Evolutionary conservation across 2,888 invertebrate genomes (phyloP).

Genomic region (Coremacera marginata): DNA sequence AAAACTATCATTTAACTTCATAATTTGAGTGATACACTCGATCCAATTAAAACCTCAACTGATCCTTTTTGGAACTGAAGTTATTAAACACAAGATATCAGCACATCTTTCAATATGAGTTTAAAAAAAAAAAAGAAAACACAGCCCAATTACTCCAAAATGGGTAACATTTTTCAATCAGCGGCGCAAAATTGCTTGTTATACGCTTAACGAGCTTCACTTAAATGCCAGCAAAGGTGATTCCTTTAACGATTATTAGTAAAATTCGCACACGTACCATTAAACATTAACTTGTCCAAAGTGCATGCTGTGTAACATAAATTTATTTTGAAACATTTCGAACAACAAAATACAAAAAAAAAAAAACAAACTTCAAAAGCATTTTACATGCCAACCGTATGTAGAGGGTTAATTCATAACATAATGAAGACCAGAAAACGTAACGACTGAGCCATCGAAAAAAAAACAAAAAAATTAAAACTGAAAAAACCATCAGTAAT

Average conservation of each 20-base stretch:
- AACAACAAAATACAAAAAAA: neutral
- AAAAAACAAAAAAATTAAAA: neutral
- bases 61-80: too few species aligned
- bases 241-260: slow-evolving; percentile 34
- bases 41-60: too few species aligned
- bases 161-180: slow-evolving; percentile 20
- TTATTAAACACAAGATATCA: too few species aligned
- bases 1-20: too few species aligned
- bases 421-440: neutral
- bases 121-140: neutral
- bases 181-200: slow-evolving; percentile 20
- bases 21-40: too few species aligned
- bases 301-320: slow-evolving; percentile 33
- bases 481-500: slow-evolving; percentile 8
- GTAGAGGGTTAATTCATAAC: neutral
- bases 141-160: neutral
- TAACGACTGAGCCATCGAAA: neutral
- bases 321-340: slow-evolving; percentile 1
- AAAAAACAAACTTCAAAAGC: neutral
- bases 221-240: slow-evolving; percentile 16
- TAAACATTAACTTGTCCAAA: slow-evolving; percentile 31
- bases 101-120: neutral
- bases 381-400: neutral
- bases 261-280: slow-evolving; percentile 24
- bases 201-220: slow-evolving; percentile 17